Evolutionary conservation across 2,888 invertebrate species (phyloP), one percentile per base, ranked within the genome.

Genomic region (Lepidonotus clava): DNA sequence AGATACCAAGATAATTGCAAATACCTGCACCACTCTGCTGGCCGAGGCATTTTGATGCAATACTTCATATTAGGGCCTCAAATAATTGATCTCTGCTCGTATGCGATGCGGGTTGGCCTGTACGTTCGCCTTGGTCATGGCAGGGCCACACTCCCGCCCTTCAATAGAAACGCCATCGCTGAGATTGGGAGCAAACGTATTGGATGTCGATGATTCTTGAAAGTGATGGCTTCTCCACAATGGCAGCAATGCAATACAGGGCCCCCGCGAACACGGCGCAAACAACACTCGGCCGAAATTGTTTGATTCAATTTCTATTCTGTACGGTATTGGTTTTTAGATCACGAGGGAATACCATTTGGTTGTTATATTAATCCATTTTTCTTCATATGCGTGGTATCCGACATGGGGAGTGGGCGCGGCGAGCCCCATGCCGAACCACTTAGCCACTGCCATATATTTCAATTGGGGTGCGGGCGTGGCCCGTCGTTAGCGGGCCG

Each of bases 1-100:
- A 41, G 80, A 80, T 80, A 46, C 80, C 80, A 41, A 80, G 80
- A 80, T 80, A 80, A 80, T 80, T 80, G 80, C 80, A 80, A 80
- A 80, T 80, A 80, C 80, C 80, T 80, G 80, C 28, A 14, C 46
- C 46, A 14, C 6, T 4, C 80, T 11, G 46, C 32, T 0, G 51
- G n/a, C 4, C 51, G 6, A 32, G 80, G 32, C 41, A 46, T 80
- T 80, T 80, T 41, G 80, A 80, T 80, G 80, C 46, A 80, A 80
- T 80, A 80, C 80, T 80, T 80, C 80, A 80, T 80, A 41, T 80
- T 80, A 41, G 80, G 11, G 14, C 11, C 80, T 46, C 46, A 51
- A 80, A 80, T 80, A 80, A 80, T 80, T 80, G 80, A 80, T 80
- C 80, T 80, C 80, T 46, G 80, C 51, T 36, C 24, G 61, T 61